phyloP scores from a whole-genome alignment of 2,113 vertebrate species.

The Oncorhynchus keta region DNA sequence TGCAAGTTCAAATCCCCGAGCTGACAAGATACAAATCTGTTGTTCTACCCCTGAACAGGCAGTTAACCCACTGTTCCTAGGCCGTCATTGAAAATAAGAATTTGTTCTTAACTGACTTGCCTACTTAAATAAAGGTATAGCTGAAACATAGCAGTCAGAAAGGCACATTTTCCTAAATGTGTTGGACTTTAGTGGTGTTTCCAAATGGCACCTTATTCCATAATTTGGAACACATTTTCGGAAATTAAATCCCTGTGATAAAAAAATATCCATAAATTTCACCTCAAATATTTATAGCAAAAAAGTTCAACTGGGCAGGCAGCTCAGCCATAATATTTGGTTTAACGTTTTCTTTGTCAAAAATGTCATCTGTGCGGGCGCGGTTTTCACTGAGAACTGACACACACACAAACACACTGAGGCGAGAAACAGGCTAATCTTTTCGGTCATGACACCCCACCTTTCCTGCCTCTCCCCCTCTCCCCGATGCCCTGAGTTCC shows the following conservation, averaged over 20 bases:
- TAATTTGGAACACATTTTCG: neutral
- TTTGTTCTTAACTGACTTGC: too few species aligned
- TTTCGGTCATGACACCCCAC: constrained; percentile 28
- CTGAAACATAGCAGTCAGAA: neutral
- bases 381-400: neutral
- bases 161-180: neutral
- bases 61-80: too few species aligned
- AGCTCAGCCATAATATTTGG: constrained; percentile 29
- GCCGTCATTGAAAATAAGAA: too few species aligned
- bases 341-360: constrained; percentile 33
- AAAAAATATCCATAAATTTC: constrained; percentile 16
- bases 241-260: constrained; percentile 22
- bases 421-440: constrained; percentile 36
- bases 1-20: too few species aligned
- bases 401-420: neutral
- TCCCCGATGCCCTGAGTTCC: constrained; percentile 32
- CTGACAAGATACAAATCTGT: too few species aligned
- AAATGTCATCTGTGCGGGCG: neutral
- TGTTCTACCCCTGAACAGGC: too few species aligned
- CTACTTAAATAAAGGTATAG: too few species aligned
- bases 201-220: neutral
- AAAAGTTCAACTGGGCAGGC: constrained; percentile 14
- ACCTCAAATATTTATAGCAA: constrained; percentile 26
- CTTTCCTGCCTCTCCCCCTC: constrained; percentile 7
- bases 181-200: neutral